These are phyloP conservation scores for Atractosteus spatula DNA, from an alignment of 2,113 vertebrate genomes.

Conservation along the genomic window DNA sequence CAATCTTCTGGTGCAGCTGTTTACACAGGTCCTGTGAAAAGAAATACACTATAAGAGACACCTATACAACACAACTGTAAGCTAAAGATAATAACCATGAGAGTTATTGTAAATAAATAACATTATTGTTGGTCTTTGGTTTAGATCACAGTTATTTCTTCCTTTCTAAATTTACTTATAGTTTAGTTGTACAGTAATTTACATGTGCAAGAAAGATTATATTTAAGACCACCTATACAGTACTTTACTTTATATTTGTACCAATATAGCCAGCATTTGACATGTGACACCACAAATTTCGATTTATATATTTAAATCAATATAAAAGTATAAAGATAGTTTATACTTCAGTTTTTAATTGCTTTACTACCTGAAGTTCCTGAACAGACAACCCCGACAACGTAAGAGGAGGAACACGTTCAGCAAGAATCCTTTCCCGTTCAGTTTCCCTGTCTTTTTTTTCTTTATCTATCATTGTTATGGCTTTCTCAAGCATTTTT, in stretches of 20 bases:
- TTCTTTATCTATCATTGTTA: slow-evolving; percentile 58
- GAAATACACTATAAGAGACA: background rate
- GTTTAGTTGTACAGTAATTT: no score
- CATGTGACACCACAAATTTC: no score
- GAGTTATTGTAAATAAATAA: no score
- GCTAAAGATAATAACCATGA: no score
- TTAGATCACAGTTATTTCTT: no score
- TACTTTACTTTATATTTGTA: no score
- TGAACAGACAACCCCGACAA: slow-evolving; percentile 57
- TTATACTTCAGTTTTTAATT: background rate
- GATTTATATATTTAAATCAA: no score
- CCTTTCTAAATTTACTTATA: no score
- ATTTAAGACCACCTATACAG: no score
- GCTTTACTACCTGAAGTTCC: slow-evolving; percentile 61
- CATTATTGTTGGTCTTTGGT: no score
- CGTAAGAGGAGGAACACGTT: slow-evolving; percentile 53
- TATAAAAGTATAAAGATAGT: background rate
- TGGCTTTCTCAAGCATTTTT: slow-evolving; percentile 60
- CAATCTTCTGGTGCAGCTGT: slow-evolving; percentile 63
- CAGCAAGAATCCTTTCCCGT: slow-evolving; percentile 48
- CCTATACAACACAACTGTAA: background rate
- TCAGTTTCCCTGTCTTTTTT: slow-evolving; percentile 46
- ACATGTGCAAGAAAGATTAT: no score
- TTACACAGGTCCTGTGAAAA: slow-evolving; percentile 63
- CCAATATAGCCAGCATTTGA: no score